phyloP scores from a whole-genome alignment of 2,888 invertebrate species.

The Cheilosia urbana region DNA sequence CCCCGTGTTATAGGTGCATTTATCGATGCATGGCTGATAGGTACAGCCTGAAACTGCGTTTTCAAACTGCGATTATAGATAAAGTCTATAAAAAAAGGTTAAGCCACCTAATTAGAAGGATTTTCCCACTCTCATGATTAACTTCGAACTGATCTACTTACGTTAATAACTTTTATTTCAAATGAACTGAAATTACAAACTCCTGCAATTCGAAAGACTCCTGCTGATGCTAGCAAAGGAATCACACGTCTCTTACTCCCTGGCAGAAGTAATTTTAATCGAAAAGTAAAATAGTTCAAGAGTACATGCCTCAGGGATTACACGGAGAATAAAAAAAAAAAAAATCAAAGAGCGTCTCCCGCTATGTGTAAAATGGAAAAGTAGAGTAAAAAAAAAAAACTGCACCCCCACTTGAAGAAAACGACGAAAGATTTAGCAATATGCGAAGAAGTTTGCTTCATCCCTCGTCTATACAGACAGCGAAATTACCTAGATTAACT shows the following conservation, averaged over 20 bases:
- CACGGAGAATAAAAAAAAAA: slow-evolving; percentile 1
- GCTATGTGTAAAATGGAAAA: slow-evolving; percentile 9
- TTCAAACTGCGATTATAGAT: too few relatives aligned
- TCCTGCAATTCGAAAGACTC: background rate
- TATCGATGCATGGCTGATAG: too few relatives aligned
- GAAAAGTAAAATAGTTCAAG: slow-evolving; percentile 49
- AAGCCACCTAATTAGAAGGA: background rate
- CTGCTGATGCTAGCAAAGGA: background rate
- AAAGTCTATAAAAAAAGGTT: too few relatives aligned
- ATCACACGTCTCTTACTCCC: background rate
- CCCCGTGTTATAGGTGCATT: too few relatives aligned
- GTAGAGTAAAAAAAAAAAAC: slow-evolving; percentile 1
- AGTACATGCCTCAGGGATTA: background rate
- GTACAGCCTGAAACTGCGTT: too few relatives aligned
- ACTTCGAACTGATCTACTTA: background rate
- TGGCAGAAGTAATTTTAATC: slow-evolving; percentile 63
- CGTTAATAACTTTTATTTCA: slow-evolving; percentile 2
- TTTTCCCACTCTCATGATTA: background rate
- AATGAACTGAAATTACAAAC: background rate
- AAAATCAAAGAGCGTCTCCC: background rate
- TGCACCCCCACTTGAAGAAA: background rate
- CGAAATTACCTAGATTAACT: slow-evolving; percentile 74
- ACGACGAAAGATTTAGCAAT: slow-evolving; percentile 51
- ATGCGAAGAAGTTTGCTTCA: slow-evolving; percentile 49
- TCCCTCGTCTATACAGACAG: slow-evolving; percentile 5